A percentile compares a stretch with the other conserved stretches of the same genome.
phyloP scores from a whole-genome alignment of 2,797 vertebrate genomes.

The Chaetodon trifasciatus region DNA sequence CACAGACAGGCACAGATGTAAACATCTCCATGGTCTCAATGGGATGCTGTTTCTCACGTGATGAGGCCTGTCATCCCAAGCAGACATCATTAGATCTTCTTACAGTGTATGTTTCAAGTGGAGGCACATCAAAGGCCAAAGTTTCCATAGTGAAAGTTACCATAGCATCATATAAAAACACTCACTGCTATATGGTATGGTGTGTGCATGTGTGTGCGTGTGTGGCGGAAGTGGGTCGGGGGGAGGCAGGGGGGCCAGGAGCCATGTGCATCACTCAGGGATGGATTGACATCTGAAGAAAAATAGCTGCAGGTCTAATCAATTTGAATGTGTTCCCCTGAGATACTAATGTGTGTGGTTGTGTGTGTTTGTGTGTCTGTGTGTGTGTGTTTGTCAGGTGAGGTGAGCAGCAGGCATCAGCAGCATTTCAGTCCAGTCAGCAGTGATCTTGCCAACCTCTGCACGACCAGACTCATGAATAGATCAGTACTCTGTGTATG shows the following conservation, averaged over 20 bases:
- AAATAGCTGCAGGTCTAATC: conserved; percentile 82
- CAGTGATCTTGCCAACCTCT: conserved; percentile 75
- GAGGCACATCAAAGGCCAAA: conserved; percentile 48
- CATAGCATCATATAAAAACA: conserved; percentile 59
- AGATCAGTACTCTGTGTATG: conserved; percentile 67
- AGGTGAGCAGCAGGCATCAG: conserved; percentile 81
- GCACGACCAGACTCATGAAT: conserved; percentile 78
- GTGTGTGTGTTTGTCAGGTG: conserved; percentile 64
- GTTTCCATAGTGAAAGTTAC: conserved; percentile 79
- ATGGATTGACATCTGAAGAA: conserved; percentile 79
- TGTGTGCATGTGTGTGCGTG: conserved; percentile 12
- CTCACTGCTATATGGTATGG: not conserved
- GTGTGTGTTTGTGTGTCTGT: conserved; percentile 38
- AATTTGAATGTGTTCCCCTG: conserved; percentile 74
- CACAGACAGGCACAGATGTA: conserved; percentile 18
- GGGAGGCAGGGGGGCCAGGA: not conserved
- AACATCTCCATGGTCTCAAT: conserved; percentile 51
- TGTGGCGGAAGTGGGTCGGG: not conserved
- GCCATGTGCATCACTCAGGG: conserved; percentile 66
- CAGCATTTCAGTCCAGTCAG: conserved; percentile 83
- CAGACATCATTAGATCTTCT: conserved; percentile 53
- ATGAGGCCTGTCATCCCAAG: conserved; percentile 49
- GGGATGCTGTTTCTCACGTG: conserved; percentile 59
- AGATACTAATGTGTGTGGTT: conserved; percentile 36
- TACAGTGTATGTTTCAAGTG: conserved; percentile 44